These are phyloP conservation scores for Chaetodon trifascialis DNA, from an alignment of 2,113 vertebrate species.

Conservation along the genomic window DNA sequence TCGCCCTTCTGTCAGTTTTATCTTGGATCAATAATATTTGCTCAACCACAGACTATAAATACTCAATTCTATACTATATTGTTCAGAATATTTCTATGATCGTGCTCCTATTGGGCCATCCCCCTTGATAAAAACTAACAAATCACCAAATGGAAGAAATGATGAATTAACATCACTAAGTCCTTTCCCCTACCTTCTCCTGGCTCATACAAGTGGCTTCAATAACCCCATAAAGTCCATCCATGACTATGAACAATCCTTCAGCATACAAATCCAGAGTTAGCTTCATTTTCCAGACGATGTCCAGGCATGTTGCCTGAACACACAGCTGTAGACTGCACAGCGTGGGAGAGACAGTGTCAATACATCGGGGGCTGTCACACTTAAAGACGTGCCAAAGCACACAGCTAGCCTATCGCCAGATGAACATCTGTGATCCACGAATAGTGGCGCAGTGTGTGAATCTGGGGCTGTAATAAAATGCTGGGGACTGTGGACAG, in stretches of 20 bases:
- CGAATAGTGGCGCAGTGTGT: neutral
- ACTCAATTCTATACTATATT: too few relatives aligned
- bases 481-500: neutral
- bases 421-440: slow-evolving; percentile 40
- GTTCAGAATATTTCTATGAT: too few relatives aligned
- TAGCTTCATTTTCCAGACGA: neutral
- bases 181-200: neutral
- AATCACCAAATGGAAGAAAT: too few relatives aligned
- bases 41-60: too few relatives aligned
- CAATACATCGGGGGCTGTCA: slow-evolving; percentile 20
- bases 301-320: slow-evolving; percentile 38
- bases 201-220: neutral
- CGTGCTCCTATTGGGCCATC: too few relatives aligned
- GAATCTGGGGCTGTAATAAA: slow-evolving; percentile 9
- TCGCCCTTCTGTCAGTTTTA: too few relatives aligned
- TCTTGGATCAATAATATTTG: too few relatives aligned
- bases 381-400: slow-evolving; percentile 9
- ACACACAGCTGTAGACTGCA: slow-evolving; percentile 47
- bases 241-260: neutral
- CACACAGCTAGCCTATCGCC: neutral
- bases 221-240: neutral
- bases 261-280: neutral
- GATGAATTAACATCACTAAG: neutral
- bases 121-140: too few relatives aligned
- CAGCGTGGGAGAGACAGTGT: slow-evolving; percentile 13